Conservation (phyloP, 2,113 vertebrate genomes). For the Microtus pennsylvanicus region DNA sequence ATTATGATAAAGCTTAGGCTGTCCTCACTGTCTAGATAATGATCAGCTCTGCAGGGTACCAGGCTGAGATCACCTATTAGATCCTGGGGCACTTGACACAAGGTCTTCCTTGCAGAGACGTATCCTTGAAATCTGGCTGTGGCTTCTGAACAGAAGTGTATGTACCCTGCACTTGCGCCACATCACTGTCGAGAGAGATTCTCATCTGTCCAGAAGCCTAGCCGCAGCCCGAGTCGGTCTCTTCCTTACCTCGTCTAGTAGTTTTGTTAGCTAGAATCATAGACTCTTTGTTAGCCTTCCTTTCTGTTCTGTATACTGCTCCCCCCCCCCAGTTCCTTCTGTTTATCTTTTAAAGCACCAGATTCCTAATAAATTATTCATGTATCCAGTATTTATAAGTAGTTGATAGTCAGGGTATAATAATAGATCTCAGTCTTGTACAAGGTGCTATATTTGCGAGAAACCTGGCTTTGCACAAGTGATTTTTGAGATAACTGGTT, state of each 20-base stretch:
- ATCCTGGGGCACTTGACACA: constrained; percentile 12
- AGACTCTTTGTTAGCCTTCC: background rate
- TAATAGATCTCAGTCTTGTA: constrained; percentile 33
- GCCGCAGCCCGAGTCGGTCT: background rate
- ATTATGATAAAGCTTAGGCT: constrained; percentile 38
- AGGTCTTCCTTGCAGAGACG: background rate
- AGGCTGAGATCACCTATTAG: constrained; percentile 18
- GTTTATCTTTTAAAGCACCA: constrained; percentile 40
- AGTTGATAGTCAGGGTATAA: constrained; percentile 52
- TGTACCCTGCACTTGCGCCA: background rate
- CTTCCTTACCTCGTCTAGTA: background rate
- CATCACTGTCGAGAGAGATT: background rate
- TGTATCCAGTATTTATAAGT: constrained; percentile 54
- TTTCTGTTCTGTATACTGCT: constrained; percentile 3
- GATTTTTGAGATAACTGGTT: constrained; percentile 58
- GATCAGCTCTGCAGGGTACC: background rate
- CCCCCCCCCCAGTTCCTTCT: constrained; percentile 23
- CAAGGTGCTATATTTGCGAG: constrained; percentile 36
- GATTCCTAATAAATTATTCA: constrained; percentile 49
- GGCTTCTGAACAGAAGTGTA: background rate
- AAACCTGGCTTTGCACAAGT: constrained; percentile 38
- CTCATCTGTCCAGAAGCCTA: background rate
- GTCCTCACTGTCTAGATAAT: background rate
- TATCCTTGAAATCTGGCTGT: background rate
- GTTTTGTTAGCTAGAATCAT: background rate